Percentiles rank a stretch among this genome's conserved stretches.
phyloP scores from a whole-genome alignment of 2,113 vertebrate species.

The Pomatostomus ruficeps region DNA sequence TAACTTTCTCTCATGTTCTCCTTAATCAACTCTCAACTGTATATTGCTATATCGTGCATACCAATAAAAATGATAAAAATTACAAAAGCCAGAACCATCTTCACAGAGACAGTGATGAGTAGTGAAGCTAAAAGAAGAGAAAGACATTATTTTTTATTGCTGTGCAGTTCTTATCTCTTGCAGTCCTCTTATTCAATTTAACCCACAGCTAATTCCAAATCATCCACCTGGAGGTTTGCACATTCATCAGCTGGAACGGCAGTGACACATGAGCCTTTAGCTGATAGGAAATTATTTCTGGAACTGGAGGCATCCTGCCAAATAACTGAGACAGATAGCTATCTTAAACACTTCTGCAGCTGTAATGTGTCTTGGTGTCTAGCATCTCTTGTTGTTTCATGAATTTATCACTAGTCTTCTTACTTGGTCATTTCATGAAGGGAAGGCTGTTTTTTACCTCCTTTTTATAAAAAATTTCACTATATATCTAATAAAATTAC shows the following conservation, averaged over 20 bases:
- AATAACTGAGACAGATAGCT: not conserved
- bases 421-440: not conserved
- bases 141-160: not conserved
- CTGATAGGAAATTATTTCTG: constrained; percentile 10
- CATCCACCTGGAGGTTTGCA: not conserved
- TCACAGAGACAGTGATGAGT: not conserved
- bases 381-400: not conserved
- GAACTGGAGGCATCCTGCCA: not conserved
- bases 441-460: not conserved
- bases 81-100: not conserved
- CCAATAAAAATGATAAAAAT: not conserved
- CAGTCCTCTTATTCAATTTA: not conserved
- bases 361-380: not conserved
- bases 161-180: not conserved
- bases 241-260: not conserved
- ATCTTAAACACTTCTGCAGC: not conserved
- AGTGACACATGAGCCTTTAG: not conserved
- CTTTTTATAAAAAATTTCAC: not conserved
- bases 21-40: not conserved
- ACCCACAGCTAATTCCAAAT: not conserved
- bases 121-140: not conserved
- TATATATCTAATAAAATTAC: not conserved
- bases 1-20: not conserved
- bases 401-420: not conserved
- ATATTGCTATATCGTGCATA: not conserved